Evolutionary conservation across 2,888 invertebrate species (phyloP).

Genomic region (Steinernema hermaphroditum): DNA sequence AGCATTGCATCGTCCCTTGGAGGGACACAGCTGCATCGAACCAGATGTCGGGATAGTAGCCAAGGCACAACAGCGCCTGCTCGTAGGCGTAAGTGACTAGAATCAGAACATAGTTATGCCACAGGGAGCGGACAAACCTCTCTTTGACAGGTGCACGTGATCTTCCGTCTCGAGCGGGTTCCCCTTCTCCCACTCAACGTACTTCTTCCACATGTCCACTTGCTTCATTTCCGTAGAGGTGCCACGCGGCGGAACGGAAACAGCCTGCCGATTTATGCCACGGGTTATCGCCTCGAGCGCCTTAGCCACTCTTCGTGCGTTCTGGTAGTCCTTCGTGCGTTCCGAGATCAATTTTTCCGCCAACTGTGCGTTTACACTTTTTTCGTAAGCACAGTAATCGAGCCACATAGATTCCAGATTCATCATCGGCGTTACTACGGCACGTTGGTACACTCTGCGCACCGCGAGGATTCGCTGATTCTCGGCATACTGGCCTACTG

Average conservation of each 20-base stretch:
- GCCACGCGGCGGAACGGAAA: slow-evolving; percentile 88
- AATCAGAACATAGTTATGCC: too few relatives aligned
- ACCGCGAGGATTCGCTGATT: slow-evolving; percentile 99
- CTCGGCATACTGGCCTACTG: slow-evolving; percentile 96
- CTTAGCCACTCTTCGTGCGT: slow-evolving; percentile 79
- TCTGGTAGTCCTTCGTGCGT: slow-evolving; percentile 83
- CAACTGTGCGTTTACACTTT: slow-evolving; percentile 81
- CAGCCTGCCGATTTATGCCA: slow-evolving; percentile 90
- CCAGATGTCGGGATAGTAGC: slow-evolving; percentile 98
- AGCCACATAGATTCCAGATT: slow-evolving; percentile 91
- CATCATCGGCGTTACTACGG: slow-evolving; percentile 92
- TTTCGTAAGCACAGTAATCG: slow-evolving; percentile 93
- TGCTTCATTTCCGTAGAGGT: slow-evolving; percentile 66
- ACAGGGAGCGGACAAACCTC: slow-evolving; percentile 70
- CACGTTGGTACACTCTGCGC: slow-evolving; percentile 91
- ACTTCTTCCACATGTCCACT: slow-evolving; percentile 97
- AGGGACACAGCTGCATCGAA: slow-evolving; percentile 91
- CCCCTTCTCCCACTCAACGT: slow-evolving; percentile 92
- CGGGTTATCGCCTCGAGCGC: slow-evolving; percentile 91
- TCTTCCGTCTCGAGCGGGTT: slow-evolving; percentile 96
- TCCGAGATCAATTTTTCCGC: slow-evolving; percentile 98
- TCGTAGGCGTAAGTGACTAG: slow-evolving; percentile 98
- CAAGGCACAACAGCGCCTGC: slow-evolving; percentile 90
- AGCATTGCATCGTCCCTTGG: slow-evolving; percentile 87
- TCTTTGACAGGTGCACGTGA: slow-evolving; percentile 84